Base-by-base conservation (phyloP, 2,888 invertebrate species). In the Teinopalpus imperialis region DNA sequence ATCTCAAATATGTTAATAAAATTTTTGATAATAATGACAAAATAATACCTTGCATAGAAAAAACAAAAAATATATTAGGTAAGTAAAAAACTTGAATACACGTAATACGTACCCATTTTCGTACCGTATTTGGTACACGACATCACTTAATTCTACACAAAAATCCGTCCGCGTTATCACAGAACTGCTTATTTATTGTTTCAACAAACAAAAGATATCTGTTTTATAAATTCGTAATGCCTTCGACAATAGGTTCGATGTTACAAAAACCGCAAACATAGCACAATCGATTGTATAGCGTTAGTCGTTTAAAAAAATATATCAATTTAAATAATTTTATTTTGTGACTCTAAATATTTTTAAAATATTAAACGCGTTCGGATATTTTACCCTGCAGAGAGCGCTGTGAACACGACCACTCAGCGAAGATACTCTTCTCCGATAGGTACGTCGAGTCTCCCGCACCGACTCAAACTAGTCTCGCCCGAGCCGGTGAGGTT, bases 341-440 rank as follows among this genome's bases (percentile, higher is more conserved):
- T 49, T 39, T 44, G 34, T 39, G 30, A 39, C 23, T 29, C 29
- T 30, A 35, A 46, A 52, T 49, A 44, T 44, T 43, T 51, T 43
- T 43, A 23, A 46, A 45, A 41, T 27, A 37, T 50, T 50, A 48
- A 41, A 40, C 46, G 41, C 51, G 56, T 55, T 57, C 59, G 52
- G 48, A 57, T 56, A 54, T 51, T 51, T 53, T 43, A 46, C 51
- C 53, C 29, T 23, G 23, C 52, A 35, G 45, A 42, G 52, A 45
- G 50, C 52, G 54, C 9, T 12, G 34, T 4, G 12, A 10, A 45
- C 45, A 41, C 52, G 48, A 40, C 52, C 54, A 48, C 54, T 53
- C 57, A 52, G 40, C 48, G 57, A 51, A 52, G 44, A 56, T 48
- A 54, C 57, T 53, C 51, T 50, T 52, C 54, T 48, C 43, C 49